Conservation (phyloP, 2,797 vertebrate species). For the Hydrophis major region DNA sequence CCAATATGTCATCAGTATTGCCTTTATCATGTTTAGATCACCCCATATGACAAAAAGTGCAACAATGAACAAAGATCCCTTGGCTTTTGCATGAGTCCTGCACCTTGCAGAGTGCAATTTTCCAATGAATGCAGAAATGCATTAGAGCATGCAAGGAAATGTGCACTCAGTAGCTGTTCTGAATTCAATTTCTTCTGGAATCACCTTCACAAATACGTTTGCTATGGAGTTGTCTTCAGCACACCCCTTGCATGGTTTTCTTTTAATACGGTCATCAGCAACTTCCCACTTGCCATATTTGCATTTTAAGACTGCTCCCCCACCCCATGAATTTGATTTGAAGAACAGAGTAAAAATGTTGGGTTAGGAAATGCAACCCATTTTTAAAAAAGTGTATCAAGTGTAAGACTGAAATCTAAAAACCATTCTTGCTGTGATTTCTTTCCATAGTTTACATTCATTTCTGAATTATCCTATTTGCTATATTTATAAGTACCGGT, state of each 20-base stretch:
- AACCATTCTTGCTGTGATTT: background rate
- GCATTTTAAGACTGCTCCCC: background rate
- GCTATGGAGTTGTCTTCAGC: background rate
- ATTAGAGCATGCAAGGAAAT: background rate
- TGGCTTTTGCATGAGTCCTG: background rate
- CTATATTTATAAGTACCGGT: background rate
- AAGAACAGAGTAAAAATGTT: background rate
- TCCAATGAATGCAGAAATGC: background rate
- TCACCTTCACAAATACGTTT: background rate
- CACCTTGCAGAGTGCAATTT: background rate
- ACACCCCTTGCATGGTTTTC: background rate
- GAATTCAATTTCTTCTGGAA: background rate
- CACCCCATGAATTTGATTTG: background rate
- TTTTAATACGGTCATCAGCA: background rate
- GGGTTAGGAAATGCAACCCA: background rate
- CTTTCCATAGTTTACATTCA: background rate
- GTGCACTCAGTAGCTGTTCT: background rate
- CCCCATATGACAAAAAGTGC: background rate
- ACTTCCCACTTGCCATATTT: background rate
- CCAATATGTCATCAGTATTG: background rate
- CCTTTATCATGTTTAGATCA: background rate
- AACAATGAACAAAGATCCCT: background rate
- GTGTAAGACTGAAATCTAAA: background rate
- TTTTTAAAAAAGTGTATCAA: too few species aligned
- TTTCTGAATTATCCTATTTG: background rate